Evolutionary conservation across 2,113 vertebrate genomes (phyloP).

Genomic region (Pseudorasbora parva): DNA sequence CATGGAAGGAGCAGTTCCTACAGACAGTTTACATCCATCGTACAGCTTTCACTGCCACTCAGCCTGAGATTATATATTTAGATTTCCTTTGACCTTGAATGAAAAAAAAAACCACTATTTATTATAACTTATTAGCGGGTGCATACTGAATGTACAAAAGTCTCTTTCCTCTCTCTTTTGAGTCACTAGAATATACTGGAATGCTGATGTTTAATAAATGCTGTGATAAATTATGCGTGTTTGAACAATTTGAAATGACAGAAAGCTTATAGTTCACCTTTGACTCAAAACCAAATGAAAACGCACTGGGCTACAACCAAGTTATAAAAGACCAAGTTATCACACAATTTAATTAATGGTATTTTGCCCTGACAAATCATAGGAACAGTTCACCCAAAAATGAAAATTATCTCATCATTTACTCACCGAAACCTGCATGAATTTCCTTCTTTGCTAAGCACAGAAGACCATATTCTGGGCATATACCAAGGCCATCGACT

Average conservation of each 20-base stretch:
- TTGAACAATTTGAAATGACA: neutral
- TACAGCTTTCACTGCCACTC: conserved; percentile 51
- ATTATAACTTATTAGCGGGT: neutral
- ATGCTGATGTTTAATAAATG: neutral
- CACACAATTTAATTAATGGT: neutral
- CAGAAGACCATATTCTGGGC: no score
- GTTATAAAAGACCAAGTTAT: neutral
- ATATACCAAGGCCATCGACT: no score
- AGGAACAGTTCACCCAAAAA: no score
- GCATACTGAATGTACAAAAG: neutral
- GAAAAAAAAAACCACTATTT: neutral
- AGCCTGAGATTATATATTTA: neutral
- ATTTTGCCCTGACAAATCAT: neutral
- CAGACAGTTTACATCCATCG: conserved; percentile 19
- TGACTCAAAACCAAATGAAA: neutral
- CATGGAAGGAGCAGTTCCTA: neutral
- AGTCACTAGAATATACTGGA: neutral
- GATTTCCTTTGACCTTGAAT: conserved; percentile 13
- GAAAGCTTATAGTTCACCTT: conserved; percentile 2
- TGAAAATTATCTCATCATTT: no score
- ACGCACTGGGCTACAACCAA: neutral
- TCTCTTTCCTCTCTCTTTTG: neutral
- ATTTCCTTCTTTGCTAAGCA: no score
- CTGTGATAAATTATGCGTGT: neutral
- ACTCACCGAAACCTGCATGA: no score